Evolutionary conservation across 2,113 vertebrate species (phyloP).

Genomic region (Cyphomyrus plagiostoma): DNA sequence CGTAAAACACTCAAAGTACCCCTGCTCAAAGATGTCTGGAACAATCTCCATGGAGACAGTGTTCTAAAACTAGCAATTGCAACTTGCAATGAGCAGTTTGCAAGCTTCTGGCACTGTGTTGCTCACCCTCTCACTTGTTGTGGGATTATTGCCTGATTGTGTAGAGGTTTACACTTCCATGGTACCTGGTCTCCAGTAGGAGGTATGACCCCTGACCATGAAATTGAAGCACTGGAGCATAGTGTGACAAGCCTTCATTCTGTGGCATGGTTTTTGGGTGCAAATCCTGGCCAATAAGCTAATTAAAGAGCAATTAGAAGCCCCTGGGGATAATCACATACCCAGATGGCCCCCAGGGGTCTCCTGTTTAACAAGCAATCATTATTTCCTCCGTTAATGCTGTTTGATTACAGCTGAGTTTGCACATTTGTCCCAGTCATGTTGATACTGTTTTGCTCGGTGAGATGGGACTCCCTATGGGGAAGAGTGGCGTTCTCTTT

Average conservation of each 20-base stretch:
- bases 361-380: constrained; percentile 3
- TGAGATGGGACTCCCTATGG: neutral
- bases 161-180: constrained; percentile 5
- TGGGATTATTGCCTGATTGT: constrained; percentile 35
- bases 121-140: neutral
- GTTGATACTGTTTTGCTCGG: neutral
- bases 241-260: neutral
- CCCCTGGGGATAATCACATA: neutral
- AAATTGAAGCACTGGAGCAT: neutral
- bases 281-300: neutral
- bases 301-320: neutral
- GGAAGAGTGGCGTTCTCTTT: neutral
- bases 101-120: neutral
- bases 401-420: neutral
- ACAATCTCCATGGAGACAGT: constrained; percentile 9
- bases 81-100: neutral
- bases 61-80: neutral
- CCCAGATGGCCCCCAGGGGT: neutral
- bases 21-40: neutral
- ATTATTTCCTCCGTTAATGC: neutral
- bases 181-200: neutral
- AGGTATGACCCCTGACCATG: neutral
- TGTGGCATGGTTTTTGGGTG: neutral
- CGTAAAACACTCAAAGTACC: neutral
- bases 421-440: neutral